Conservation (phyloP, 2,113 vertebrate species). For the Pagrus major region DNA sequence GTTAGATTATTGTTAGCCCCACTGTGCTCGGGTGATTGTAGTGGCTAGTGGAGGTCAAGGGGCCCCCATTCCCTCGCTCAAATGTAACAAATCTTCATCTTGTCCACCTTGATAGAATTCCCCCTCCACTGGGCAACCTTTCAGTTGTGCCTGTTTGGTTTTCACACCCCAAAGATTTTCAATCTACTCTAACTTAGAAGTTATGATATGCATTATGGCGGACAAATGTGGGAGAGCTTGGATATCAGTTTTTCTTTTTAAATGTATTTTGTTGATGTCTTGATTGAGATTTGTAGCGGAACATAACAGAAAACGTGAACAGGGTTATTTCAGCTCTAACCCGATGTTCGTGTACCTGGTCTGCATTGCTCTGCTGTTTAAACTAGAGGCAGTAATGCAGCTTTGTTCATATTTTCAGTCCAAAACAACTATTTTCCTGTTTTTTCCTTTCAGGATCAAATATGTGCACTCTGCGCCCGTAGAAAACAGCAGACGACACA, state of each 20-base stretch:
- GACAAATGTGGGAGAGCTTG: conserved; percentile 66
- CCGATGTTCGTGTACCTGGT: conserved; percentile 7
- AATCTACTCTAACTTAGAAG: conserved; percentile 80
- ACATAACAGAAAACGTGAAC: conserved; percentile 16
- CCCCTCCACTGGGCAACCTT: conserved; percentile 79
- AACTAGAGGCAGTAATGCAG: neutral
- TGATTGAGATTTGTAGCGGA: conserved; percentile 69
- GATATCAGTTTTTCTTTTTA: conserved; percentile 37
- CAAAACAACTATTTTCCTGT: conserved; percentile 3
- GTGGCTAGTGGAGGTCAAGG: conserved; percentile 63
- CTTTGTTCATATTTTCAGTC: conserved; percentile 40
- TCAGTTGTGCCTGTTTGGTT: conserved; percentile 80
- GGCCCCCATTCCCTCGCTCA: conserved; percentile 49
- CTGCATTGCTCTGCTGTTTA: neutral
- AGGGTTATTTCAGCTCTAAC: conserved; percentile 13
- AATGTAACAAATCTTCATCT: conserved; percentile 84
- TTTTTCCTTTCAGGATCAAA: conserved; percentile 79
- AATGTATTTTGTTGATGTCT: conserved; percentile 66
- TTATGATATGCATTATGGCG: conserved; percentile 80
- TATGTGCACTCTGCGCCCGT: conserved; percentile 79
- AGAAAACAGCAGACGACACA: conserved; percentile 68
- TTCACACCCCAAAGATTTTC: conserved; percentile 84
- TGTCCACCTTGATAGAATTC: conserved; percentile 82
- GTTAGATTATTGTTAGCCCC: conserved; percentile 35
- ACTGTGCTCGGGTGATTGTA: conserved; percentile 57